These are phyloP conservation scores for Morone chrysops DNA, from an alignment of 2,113 vertebrate species.

Conservation along the genomic window DNA sequence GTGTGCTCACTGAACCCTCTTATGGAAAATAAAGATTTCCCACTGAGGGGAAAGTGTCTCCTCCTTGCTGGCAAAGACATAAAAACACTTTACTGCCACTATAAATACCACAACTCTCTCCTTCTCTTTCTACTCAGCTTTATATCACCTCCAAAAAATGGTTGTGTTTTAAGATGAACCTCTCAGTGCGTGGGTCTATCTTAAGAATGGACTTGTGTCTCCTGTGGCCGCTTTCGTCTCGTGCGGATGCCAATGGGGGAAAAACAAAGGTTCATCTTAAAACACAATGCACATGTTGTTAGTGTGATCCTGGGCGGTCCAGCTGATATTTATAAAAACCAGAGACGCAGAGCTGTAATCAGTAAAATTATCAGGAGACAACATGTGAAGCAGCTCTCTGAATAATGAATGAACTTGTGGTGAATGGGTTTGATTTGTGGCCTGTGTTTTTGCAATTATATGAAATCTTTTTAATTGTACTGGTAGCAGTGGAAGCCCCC, in stretches of 20 bases:
- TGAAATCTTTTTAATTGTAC: background rate
- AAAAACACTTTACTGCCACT: slow-evolving; percentile 66
- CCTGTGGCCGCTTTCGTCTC: background rate
- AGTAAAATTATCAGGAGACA: slow-evolving; percentile 50
- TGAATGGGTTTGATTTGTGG: slow-evolving; percentile 47
- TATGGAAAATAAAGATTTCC: slow-evolving; percentile 72
- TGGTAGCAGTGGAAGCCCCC: background rate
- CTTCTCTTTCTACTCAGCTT: slow-evolving; percentile 36
- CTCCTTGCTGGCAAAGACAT: slow-evolving; percentile 57
- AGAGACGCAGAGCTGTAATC: slow-evolving; percentile 47
- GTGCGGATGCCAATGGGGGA: background rate
- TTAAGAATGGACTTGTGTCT: background rate
- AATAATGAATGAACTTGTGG: slow-evolving; percentile 57
- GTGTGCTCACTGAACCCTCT: slow-evolving; percentile 59
- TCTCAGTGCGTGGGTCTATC: background rate
- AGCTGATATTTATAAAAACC: slow-evolving; percentile 42
- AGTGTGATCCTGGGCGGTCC: slow-evolving; percentile 12
- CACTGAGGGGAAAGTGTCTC: slow-evolving; percentile 54
- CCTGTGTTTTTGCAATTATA: slow-evolving; percentile 27
- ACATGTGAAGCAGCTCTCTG: slow-evolving; percentile 36
- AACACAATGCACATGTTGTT: slow-evolving; percentile 20
- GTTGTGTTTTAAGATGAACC: slow-evolving; percentile 5
- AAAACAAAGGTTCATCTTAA: background rate
- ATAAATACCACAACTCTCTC: slow-evolving; percentile 60
- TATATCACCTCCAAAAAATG: slow-evolving; percentile 4